These are phyloP conservation scores for Murina feae DNA, from an alignment of 2,113 vertebrate genomes.

Conservation along the genomic window DNA sequence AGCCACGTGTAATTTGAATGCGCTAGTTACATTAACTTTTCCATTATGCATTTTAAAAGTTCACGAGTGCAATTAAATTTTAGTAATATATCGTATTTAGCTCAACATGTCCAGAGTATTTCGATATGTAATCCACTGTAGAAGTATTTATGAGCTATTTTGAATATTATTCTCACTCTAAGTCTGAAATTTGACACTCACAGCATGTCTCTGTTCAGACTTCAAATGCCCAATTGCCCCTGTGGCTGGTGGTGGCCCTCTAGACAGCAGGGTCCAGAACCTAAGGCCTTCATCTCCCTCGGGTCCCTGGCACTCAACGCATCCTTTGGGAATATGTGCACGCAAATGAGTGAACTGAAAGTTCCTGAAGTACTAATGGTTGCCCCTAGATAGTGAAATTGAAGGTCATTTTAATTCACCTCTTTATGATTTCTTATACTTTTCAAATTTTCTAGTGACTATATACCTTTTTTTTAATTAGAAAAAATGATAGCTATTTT, in stretches of 20 bases:
- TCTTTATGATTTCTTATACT: neutral
- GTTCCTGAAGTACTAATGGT: neutral
- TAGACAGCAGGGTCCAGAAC: accelerated
- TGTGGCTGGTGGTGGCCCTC: neutral
- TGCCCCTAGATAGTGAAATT: neutral
- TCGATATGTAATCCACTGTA: accelerated
- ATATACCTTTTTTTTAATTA: neutral
- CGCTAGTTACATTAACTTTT: neutral
- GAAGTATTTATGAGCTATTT: neutral
- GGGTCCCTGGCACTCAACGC: accelerated
- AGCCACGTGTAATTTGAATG: too few relatives aligned
- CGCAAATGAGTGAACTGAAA: neutral
- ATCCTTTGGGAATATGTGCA: neutral
- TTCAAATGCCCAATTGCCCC: neutral
- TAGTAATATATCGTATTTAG: neutral
- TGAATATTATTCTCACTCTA: neutral
- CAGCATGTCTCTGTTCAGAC: neutral
- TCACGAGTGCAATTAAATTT: too few relatives aligned
- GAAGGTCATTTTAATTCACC: neutral
- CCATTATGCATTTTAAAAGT: neutral
- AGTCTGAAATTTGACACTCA: neutral
- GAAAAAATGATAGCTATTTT: neutral
- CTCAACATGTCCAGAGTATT: accelerated
- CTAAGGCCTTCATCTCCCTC: neutral
- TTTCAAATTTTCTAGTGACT: neutral